These are phyloP conservation scores for Bufo gargarizans DNA, from an alignment of 2,113 vertebrate species.

Conservation along the genomic window DNA sequence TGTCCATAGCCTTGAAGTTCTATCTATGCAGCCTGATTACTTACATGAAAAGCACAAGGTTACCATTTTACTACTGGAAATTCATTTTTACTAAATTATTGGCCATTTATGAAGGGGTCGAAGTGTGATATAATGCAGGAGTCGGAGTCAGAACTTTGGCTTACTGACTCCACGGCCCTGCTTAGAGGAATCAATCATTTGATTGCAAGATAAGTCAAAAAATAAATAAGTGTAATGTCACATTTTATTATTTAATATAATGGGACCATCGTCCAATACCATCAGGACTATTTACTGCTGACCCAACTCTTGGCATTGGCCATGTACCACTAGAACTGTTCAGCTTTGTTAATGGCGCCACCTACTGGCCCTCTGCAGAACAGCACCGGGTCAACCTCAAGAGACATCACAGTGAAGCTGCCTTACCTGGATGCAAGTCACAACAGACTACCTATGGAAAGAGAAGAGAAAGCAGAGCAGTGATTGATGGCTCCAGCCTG, in stretches of 20 bases:
- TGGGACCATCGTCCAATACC: neutral
- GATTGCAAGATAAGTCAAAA: neutral
- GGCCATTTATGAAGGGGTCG: no score
- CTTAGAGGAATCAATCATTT: neutral
- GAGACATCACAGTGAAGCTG: neutral
- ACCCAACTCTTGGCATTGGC: neutral
- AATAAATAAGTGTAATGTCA: neutral
- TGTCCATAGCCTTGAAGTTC: no score
- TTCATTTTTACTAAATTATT: no score
- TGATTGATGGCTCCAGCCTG: neutral
- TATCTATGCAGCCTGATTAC: no score
- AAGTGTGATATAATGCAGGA: no score
- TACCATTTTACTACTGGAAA: no score
- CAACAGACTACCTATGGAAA: conserved; percentile 38
- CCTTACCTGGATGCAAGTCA: conserved; percentile 32
- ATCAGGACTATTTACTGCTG: neutral
- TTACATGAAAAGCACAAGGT: no score
- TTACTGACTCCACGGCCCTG: no score
- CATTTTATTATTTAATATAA: neutral
- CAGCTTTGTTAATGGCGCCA: conserved; percentile 7
- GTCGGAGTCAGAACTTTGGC: no score
- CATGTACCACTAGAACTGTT: neutral
- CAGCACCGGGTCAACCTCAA: neutral
- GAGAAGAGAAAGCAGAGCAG: conserved; percentile 14
- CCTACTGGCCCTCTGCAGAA: conserved; percentile 3